phyloP scores from a whole-genome alignment of 2,888 invertebrate species.

The Augochlorella aurata region DNA sequence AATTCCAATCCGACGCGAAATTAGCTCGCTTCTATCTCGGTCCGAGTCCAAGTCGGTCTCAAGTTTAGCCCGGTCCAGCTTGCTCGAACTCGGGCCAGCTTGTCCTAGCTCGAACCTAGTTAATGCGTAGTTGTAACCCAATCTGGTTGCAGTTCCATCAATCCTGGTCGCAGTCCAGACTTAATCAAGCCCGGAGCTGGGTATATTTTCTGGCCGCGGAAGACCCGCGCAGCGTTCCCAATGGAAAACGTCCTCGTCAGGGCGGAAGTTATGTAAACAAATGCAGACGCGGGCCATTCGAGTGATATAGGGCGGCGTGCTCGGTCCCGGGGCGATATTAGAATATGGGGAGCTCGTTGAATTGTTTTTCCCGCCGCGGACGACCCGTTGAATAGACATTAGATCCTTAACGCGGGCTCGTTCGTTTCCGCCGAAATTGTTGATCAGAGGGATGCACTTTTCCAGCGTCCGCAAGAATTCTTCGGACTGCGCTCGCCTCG shows the following conservation, averaged over 20 bases:
- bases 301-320: not conserved
- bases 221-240: too few relatives aligned
- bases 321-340: not conserved
- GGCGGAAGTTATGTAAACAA: not conserved
- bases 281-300: not conserved
- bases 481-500: not conserved
- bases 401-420: constrained; percentile 25
- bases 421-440: not conserved
- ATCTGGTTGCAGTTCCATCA: too few relatives aligned
- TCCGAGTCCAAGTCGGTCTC: too few relatives aligned
- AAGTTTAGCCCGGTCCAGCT: too few relatives aligned
- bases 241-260: not conserved
- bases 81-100: too few relatives aligned
- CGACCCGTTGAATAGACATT: constrained; percentile 6
- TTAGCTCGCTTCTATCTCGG: too few relatives aligned
- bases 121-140: too few relatives aligned
- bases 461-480: not conserved
- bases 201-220: too few relatives aligned
- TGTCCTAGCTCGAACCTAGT: too few relatives aligned
- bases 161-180: too few relatives aligned
- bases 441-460: not conserved
- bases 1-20: too few relatives aligned
- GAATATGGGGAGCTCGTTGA: constrained; percentile 6
- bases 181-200: too few relatives aligned
- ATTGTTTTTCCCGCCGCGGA: not conserved